phyloP scores from a whole-genome alignment of 2,888 invertebrate genomes.

The Hydrotaea diabolus region DNA sequence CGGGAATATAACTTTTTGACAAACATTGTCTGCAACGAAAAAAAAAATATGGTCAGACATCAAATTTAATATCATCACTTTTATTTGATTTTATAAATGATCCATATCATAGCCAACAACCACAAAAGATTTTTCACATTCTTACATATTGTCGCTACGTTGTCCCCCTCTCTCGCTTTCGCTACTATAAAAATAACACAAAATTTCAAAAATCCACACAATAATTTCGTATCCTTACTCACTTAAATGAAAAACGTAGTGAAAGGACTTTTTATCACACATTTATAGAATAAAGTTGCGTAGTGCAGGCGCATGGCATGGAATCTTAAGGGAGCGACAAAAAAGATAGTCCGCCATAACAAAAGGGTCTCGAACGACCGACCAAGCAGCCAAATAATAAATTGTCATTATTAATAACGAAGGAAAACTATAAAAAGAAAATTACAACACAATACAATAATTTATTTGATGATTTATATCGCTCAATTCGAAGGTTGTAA shows the following conservation, averaged over 20 bases:
- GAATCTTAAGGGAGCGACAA: not conserved
- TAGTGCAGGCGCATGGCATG: not conserved
- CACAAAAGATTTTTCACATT: conserved; percentile 12
- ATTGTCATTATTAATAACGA: conserved; percentile 27
- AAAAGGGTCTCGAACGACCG: not conserved
- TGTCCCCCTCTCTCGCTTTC: too few relatives aligned
- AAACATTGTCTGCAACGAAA: not conserved
- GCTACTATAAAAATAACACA: too few relatives aligned
- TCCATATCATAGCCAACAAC: conserved; percentile 11
- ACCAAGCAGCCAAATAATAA: conserved; percentile 12
- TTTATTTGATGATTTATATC: conserved; percentile 7
- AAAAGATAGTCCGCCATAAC: not conserved
- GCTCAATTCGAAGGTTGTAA: not conserved
- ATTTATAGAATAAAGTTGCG: not conserved
- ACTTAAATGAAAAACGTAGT: not conserved
- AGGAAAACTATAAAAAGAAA: not conserved
- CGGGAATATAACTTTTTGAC: not conserved
- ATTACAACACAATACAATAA: conserved; percentile 3
- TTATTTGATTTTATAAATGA: conserved; percentile 38
- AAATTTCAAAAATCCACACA: not conserved
- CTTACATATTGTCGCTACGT: too few relatives aligned
- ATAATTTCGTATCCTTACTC: not conserved
- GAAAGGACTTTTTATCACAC: conserved; percentile 1
- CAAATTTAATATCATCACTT: conserved; percentile 34
- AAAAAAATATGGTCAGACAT: not conserved